Evolutionary conservation across 2,797 vertebrate genomes (phyloP).

Genomic region (Dipus sagitta): DNA sequence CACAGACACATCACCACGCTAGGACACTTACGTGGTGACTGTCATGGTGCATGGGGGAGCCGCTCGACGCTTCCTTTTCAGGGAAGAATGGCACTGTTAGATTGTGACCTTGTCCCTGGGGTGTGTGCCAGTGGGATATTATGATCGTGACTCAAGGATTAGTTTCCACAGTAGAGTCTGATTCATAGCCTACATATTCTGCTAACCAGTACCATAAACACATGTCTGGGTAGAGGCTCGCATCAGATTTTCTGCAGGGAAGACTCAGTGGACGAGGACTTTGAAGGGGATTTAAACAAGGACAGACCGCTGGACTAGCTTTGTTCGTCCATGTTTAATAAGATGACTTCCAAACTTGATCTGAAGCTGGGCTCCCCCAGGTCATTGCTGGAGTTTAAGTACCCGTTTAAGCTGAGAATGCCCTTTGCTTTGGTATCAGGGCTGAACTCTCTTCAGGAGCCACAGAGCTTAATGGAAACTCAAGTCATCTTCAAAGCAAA

Average conservation of each 20-base stretch:
- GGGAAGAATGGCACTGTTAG: slow-evolving; percentile 62
- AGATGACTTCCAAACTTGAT: neutral
- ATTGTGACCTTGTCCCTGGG: slow-evolving; percentile 71
- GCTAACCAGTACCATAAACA: slow-evolving; percentile 48
- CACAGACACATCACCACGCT: slow-evolving; percentile 33
- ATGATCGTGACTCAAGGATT: slow-evolving; percentile 79
- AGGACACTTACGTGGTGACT: slow-evolving; percentile 45
- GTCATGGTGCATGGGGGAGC: neutral
- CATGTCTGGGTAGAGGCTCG: slow-evolving; percentile 55
- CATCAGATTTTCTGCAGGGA: slow-evolving; percentile 62
- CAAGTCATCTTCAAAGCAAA: slow-evolving; percentile 64
- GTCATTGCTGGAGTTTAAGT: slow-evolving; percentile 55
- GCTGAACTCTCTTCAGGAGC: slow-evolving; percentile 42
- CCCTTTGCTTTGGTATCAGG: slow-evolving; percentile 65
- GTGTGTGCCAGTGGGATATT: slow-evolving; percentile 76
- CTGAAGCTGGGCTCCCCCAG: slow-evolving; percentile 20
- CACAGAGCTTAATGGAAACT: slow-evolving; percentile 67
- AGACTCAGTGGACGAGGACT: slow-evolving; percentile 26
- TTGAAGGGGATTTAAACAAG: slow-evolving; percentile 35
- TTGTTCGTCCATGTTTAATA: slow-evolving; percentile 45
- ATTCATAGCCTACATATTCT: slow-evolving; percentile 80
- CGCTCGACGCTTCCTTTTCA: slow-evolving; percentile 38
- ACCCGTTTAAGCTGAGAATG: slow-evolving; percentile 63
- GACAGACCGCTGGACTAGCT: neutral
- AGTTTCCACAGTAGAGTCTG: slow-evolving; percentile 79